These are phyloP conservation scores for Telenomus remus DNA, from an alignment of 1,140 invertebrate genomes.

Conservation along the genomic window DNA sequence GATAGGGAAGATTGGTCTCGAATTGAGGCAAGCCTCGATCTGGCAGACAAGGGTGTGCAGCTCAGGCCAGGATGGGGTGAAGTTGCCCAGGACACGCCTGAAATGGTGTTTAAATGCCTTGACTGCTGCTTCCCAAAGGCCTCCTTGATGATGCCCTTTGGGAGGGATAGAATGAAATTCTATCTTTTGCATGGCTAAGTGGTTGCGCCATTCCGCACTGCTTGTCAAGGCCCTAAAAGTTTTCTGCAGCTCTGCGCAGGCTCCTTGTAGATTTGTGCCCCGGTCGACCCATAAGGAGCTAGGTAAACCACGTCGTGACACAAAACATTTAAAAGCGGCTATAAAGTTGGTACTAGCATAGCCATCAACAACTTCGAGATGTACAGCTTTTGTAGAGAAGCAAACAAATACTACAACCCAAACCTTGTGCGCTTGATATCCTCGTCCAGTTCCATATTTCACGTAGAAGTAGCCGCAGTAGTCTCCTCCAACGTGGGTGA, in stretches of 20 bases:
- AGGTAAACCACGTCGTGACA: slow-evolving; percentile 11
- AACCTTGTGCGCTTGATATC: slow-evolving; percentile 24
- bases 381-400: slow-evolving; percentile 48
- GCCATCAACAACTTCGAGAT: slow-evolving; percentile 49
- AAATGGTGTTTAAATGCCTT: not conserved
- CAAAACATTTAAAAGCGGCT: slow-evolving; percentile 17
- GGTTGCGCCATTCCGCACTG: not conserved
- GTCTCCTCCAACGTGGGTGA: not conserved
- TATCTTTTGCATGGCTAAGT: not conserved
- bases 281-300: slow-evolving; percentile 24
- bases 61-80: slow-evolving; percentile 59
- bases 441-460: not conserved
- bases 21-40: slow-evolving; percentile 23
- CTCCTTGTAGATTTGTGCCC: slow-evolving; percentile 63
- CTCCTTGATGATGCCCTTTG: not conserved
- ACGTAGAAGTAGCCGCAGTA: not conserved
- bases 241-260: not conserved
- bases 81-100: slow-evolving; percentile 52
- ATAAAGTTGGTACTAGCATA: slow-evolving; percentile 13
- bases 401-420: slow-evolving; percentile 46
- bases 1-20: not conserved
- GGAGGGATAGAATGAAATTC: not conserved
- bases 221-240: not conserved
- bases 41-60: slow-evolving; percentile 58
- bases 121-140: not conserved